Conservation (phyloP, 2,797 vertebrate genomes). For the Brachymystax lenok region DNA sequence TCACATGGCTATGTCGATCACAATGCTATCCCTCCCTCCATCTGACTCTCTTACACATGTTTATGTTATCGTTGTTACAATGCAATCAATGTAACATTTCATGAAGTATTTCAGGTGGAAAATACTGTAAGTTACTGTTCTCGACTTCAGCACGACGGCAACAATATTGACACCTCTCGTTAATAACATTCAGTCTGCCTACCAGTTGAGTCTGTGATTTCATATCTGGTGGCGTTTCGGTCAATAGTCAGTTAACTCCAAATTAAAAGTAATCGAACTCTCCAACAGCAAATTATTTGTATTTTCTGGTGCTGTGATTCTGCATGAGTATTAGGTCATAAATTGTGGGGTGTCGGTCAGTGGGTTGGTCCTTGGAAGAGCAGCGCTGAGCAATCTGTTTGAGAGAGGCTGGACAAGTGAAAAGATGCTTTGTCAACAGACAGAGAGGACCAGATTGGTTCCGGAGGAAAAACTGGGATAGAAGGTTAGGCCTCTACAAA, state of each 20-base stretch:
- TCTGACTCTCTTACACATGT: too few relatives aligned
- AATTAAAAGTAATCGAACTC: constrained; percentile 52
- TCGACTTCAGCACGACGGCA: neutral
- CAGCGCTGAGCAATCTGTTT: constrained; percentile 47
- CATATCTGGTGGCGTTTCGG: constrained; percentile 32
- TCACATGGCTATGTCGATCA: neutral
- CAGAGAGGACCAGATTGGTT: constrained; percentile 7
- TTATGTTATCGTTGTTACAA: neutral
- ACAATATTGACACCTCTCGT: constrained; percentile 3
- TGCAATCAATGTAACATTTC: neutral
- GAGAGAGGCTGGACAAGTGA: neutral
- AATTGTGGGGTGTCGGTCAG: constrained; percentile 41
- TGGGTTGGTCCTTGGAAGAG: constrained; percentile 54
- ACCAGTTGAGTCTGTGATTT: constrained; percentile 31
- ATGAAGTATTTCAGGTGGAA: constrained; percentile 7
- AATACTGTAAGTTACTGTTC: constrained; percentile 3
- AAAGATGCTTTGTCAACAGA: constrained; percentile 65
- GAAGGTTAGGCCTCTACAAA: constrained; percentile 31
- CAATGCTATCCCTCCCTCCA: too few relatives aligned
- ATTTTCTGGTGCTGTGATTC: constrained; percentile 44
- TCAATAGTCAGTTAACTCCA: constrained; percentile 41
- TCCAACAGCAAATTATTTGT: constrained; percentile 33
- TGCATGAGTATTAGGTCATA: constrained; percentile 63
- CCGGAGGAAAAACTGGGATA: constrained; percentile 38
- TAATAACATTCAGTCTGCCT: constrained; percentile 13